phyloP scores from a whole-genome alignment of 1,140 invertebrate genomes.

The Eupristina koningsbergeri region DNA sequence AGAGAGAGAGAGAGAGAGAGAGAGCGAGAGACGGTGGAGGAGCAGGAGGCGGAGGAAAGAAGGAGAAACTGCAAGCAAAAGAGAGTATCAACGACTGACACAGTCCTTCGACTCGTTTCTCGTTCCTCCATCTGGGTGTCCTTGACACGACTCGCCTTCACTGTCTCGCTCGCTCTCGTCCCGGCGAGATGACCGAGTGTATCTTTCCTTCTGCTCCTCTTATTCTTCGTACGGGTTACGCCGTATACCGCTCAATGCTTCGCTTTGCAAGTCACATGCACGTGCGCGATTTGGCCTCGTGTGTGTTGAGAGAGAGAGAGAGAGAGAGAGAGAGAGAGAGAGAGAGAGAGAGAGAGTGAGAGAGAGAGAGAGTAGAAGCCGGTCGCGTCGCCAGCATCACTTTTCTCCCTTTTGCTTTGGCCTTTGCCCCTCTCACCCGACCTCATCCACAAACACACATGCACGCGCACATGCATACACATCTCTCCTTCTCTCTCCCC shows the following conservation, averaged over 20 bases:
- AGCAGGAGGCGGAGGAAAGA: neutral
- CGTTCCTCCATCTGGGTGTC: conserved; percentile 61
- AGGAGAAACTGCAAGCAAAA: conserved; percentile 47
- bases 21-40: neutral
- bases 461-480: too few species aligned
- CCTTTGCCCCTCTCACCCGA: neutral
- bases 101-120: conserved; percentile 64
- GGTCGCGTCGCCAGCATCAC: conserved; percentile 49
- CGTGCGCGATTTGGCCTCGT: conserved; percentile 9
- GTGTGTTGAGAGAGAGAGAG: neutral
- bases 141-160: conserved; percentile 63
- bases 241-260: conserved; percentile 28
- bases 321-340: neutral
- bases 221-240: conserved; percentile 36
- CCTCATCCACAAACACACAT: neutral
- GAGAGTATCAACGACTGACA: conserved; percentile 58
- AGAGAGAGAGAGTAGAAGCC: conserved; percentile 50
- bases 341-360: neutral
- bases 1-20: neutral
- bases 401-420: conserved; percentile 56
- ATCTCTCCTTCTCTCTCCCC: neutral
- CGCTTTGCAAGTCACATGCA: conserved; percentile 21
- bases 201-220: conserved; percentile 8
- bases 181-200: conserved; percentile 11
- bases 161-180: neutral